Evolutionary conservation across 2,113 vertebrate species (phyloP), one percentile per base, ranked within the genome.

Genomic region (Nicator chloris): DNA sequence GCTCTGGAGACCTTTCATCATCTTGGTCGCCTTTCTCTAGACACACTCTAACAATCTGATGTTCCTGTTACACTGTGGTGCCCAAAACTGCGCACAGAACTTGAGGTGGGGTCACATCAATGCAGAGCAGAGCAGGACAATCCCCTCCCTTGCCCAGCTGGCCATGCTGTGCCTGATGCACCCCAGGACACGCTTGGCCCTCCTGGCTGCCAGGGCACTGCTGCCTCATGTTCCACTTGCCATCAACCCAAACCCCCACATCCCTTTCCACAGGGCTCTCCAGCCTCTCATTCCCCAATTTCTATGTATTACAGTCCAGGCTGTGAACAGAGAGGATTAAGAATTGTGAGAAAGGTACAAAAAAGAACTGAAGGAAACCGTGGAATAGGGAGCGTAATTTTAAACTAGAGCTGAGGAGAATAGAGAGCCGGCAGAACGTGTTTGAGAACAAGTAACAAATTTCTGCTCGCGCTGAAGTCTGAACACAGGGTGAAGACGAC

Each of bases 371-470:
- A 44, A 56, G 37, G 77, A 70, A 24, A 51, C 28, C 16, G 26
- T 49, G 10, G 18, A 80, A n/a, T 30, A 51, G 4, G 7, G 22
- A 72, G 12, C 26, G 12, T 49, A 37, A 45, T 89, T 95, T 47
- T 51, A 16, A 90, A 31, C n/a, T 60, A 54, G 16, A 57, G 33
- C 61, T 68, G 45, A 33, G 65, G 18, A 44, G 28, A 89, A n/a
- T 0, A 23, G 45, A 19, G 51, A 75, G 16, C 26, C 2, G 7
- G 30, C 3, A n/a, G 5, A 44, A 65, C 8, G 6, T 30, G 14
- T 63, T 73, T 39, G 28, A 60, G 28, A 84, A 30, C 2, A 6
- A 22, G 23, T 19, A 73, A 18, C 26, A 39, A 5, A 13, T 33
- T n/a, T 17, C 75, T 60, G 11, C 40, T 79, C 24, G 14, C 1